phyloP scores from a whole-genome alignment of 92 coral and sea anemone species.

The Plumapathes pennacea region DNA sequence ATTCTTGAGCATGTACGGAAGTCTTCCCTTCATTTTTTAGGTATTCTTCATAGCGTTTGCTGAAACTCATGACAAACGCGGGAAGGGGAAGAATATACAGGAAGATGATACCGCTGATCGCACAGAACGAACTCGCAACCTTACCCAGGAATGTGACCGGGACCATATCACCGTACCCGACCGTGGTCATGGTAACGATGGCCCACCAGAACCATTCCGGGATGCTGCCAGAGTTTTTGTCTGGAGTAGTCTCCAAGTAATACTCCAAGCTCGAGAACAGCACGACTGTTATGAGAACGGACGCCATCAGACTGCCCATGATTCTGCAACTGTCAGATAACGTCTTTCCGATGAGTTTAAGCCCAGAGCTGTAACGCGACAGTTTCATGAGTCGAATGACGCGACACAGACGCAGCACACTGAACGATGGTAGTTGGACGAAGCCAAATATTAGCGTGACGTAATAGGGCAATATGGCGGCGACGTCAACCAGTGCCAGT shows the following conservation, averaged over 20 bases:
- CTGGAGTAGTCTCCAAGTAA: constrained; percentile 50
- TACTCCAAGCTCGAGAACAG: constrained; percentile 71
- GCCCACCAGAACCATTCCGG: constrained; percentile 85
- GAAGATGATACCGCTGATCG: constrained; percentile 69
- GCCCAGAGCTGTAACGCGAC: constrained; percentile 79
- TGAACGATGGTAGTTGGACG: constrained; percentile 68
- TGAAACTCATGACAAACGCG: constrained; percentile 78
- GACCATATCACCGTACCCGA: constrained; percentile 90
- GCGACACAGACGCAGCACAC: constrained; percentile 74
- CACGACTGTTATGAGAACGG: constrained; percentile 64
- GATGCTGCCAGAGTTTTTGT: constrained; percentile 60
- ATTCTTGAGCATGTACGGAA: neutral
- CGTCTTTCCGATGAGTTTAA: constrained; percentile 76
- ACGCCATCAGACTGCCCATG: constrained; percentile 59
- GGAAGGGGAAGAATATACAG: constrained; percentile 84
- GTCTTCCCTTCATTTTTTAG: constrained; percentile 1
- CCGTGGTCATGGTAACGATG: constrained; percentile 91
- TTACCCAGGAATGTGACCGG: constrained; percentile 77
- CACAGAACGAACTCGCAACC: constrained; percentile 66
- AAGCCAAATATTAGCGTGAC: constrained; percentile 53
- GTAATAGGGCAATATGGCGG: constrained; percentile 80
- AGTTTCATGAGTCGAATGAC: constrained; percentile 82
- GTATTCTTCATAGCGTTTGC: constrained; percentile 63
- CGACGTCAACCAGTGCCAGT: constrained; percentile 71
- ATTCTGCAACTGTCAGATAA: constrained; percentile 63